Evolutionary conservation across 2,888 invertebrate genomes (phyloP).

Genomic region (Pterostichus madidus): DNA sequence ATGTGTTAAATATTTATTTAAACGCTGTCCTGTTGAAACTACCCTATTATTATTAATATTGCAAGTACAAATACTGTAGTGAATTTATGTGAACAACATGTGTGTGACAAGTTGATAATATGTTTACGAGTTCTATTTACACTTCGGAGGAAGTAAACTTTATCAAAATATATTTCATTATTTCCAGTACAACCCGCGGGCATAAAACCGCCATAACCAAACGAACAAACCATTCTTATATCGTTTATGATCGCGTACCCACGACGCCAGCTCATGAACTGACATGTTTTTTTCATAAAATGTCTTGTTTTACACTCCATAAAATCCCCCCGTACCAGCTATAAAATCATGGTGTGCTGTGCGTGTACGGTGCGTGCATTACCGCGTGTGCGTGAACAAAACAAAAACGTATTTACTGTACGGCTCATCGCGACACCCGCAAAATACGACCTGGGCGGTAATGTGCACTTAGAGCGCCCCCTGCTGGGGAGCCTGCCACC

Average conservation of each 20-base stretch:
- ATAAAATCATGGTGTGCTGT: slow-evolving; percentile 51
- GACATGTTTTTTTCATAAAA: slow-evolving; percentile 62
- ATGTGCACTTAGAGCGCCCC: slow-evolving; percentile 40
- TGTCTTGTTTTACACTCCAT: slow-evolving; percentile 63
- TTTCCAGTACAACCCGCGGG: not conserved
- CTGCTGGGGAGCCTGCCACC: not conserved
- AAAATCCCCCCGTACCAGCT: slow-evolving; percentile 24
- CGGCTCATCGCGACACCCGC: slow-evolving; percentile 24
- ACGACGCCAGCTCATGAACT: slow-evolving; percentile 17
- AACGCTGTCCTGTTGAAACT: too few relatives aligned
- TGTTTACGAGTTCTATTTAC: not conserved
- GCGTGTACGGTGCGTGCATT: slow-evolving; percentile 33
- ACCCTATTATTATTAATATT: too few relatives aligned
- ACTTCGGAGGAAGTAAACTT: not conserved
- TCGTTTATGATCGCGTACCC: slow-evolving; percentile 35
- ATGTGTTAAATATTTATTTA: too few relatives aligned
- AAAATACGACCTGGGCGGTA: slow-evolving; percentile 16
- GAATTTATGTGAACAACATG: too few relatives aligned
- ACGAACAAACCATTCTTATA: slow-evolving; percentile 4
- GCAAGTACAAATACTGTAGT: too few relatives aligned
- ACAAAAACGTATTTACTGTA: slow-evolving; percentile 49
- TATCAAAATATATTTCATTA: slow-evolving; percentile 15
- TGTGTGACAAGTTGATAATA: too few relatives aligned
- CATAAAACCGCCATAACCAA: not conserved
- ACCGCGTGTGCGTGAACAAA: slow-evolving; percentile 31